Percentiles rank a stretch among this genome's conserved stretches.
phyloP scores from a whole-genome alignment of 2,888 invertebrate species.

The Lysandra coridon region DNA sequence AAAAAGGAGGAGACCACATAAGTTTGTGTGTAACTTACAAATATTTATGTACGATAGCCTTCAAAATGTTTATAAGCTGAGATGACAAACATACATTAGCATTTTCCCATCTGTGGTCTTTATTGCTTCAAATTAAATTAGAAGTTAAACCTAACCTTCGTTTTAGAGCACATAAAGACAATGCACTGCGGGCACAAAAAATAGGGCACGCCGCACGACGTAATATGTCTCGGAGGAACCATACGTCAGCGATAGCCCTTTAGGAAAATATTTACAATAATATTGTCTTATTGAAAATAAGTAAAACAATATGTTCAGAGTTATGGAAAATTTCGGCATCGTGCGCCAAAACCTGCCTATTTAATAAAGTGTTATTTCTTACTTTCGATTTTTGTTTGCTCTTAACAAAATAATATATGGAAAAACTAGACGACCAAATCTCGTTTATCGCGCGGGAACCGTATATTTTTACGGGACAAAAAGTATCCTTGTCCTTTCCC shows the following conservation, averaged over 20 bases:
- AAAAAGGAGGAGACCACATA: too few relatives aligned
- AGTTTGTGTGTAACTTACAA: too few relatives aligned
- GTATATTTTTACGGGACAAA: too few relatives aligned
- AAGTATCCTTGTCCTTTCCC: too few relatives aligned
- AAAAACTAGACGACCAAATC: too few relatives aligned
- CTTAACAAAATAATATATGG: neutral
- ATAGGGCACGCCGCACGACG: neutral
- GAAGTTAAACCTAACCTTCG: neutral
- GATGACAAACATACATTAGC: neutral
- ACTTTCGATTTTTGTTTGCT: neutral
- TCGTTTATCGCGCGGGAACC: too few relatives aligned
- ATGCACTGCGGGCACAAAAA: neutral
- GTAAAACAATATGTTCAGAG: neutral
- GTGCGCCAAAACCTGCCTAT: neutral
- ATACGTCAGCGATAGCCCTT: neutral
- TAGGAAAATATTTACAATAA: neutral
- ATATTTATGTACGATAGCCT: too few relatives aligned
- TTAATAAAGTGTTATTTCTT: neutral
- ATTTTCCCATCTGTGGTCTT: neutral
- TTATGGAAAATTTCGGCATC: neutral
- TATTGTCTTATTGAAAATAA: neutral
- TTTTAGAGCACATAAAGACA: neutral
- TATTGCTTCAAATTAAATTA: constrained; percentile 5
- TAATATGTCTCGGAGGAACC: neutral
- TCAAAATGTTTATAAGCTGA: too few relatives aligned